A percentile compares a stretch with the other conserved stretches of the same genome.
Evolutionary conservation across 2,113 vertebrate species (phyloP).

Genomic region (Hyperopisus bebe): DNA sequence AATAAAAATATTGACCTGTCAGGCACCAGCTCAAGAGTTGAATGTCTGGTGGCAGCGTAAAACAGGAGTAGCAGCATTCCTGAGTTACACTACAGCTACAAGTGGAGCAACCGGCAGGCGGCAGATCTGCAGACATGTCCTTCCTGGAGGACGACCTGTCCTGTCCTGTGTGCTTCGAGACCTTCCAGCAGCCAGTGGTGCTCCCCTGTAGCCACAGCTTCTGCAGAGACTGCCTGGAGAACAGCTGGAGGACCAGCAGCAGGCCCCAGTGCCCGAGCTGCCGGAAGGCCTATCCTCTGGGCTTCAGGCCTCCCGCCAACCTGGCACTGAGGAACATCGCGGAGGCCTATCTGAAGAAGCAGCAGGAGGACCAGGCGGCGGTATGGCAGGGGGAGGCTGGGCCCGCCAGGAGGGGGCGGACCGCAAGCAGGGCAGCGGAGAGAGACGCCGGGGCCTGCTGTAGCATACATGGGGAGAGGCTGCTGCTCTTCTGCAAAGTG

Average conservation of each 20-base stretch:
- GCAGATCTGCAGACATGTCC: background rate
- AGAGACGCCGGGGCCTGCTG: background rate
- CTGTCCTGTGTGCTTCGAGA: slow-evolving; percentile 26
- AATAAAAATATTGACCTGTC: background rate
- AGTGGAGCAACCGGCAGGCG: background rate
- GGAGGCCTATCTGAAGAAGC: slow-evolving; percentile 18
- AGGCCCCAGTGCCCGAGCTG: slow-evolving; percentile 7
- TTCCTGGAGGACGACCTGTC: slow-evolving; percentile 20
- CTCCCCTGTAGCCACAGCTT: slow-evolving; percentile 36
- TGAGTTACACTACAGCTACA: background rate
- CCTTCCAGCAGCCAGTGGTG: slow-evolving; percentile 27
- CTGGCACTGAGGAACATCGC: slow-evolving; percentile 29
- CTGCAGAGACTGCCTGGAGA: slow-evolving; percentile 26
- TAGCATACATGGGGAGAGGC: slow-evolving; percentile 18
- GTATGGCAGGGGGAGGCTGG: background rate
- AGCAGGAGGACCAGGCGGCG: background rate
- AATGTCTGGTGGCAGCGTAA: background rate
- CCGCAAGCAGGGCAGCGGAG: background rate
- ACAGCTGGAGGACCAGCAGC: background rate
- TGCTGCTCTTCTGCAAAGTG: slow-evolving; percentile 20
- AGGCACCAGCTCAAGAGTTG: background rate
- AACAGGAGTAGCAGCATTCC: background rate
- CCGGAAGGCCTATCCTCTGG: background rate
- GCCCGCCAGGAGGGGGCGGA: background rate
- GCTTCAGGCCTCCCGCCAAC: slow-evolving; percentile 11